phyloP scores from a whole-genome alignment of 2,113 vertebrate genomes.

The Laterallus jamaicensis region DNA sequence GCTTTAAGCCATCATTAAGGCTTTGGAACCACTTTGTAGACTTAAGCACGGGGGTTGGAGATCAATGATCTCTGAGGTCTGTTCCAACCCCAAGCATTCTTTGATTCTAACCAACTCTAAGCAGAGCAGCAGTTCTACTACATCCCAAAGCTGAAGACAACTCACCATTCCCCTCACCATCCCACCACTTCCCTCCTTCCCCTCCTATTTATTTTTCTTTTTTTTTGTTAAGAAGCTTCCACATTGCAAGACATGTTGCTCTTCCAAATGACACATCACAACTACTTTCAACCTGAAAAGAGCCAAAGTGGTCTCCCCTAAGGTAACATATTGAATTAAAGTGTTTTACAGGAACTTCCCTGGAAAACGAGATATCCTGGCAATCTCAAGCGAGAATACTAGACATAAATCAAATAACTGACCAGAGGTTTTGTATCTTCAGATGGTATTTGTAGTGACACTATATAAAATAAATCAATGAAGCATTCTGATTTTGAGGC shows the following conservation, averaged over 20 bases:
- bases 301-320: not conserved
- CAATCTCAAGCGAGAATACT: not conserved
- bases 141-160: not conserved
- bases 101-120: not conserved
- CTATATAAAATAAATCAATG: conserved; percentile 6
- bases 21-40: not conserved
- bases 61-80: no score
- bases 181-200: accelerated
- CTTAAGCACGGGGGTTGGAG: not conserved
- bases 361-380: not conserved
- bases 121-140: not conserved
- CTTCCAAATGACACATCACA: not conserved
- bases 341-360: not conserved
- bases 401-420: not conserved
- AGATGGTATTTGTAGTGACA: not conserved
- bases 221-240: not conserved
- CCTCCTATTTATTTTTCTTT: accelerated
- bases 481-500: not conserved
- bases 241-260: not conserved
- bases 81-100: no score
- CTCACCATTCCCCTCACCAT: accelerated
- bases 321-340: not conserved
- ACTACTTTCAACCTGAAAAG: not conserved
- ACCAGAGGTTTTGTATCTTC: not conserved
- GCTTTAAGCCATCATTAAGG: not conserved